Conservation (phyloP, 2,888 invertebrate genomes). For the Leuctra nigra region DNA sequence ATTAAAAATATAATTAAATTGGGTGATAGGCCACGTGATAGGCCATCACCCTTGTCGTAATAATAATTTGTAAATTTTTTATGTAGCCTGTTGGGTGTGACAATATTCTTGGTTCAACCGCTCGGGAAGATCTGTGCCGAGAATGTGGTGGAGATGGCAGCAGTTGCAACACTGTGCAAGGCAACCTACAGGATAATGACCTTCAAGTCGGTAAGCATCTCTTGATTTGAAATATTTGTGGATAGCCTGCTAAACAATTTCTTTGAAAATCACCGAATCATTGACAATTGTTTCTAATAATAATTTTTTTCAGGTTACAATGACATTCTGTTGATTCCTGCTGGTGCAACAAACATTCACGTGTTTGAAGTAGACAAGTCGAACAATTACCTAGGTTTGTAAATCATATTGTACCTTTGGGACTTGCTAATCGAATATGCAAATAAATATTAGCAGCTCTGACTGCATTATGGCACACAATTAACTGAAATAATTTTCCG, state of each 20-base stretch:
- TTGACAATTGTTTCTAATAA: too few relatives aligned
- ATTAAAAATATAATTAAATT: too few relatives aligned
- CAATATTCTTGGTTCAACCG: conserved; percentile 82
- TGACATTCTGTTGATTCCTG: conserved; percentile 83
- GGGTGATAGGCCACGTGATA: too few relatives aligned
- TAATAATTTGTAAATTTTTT: too few relatives aligned
- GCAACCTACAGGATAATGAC: conserved; percentile 63
- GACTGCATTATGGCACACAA: too few relatives aligned
- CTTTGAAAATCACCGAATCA: too few relatives aligned
- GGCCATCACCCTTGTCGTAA: too few relatives aligned
- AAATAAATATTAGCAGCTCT: neutral
- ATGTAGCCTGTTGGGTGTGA: conserved; percentile 95
- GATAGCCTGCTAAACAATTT: too few relatives aligned
- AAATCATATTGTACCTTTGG: neutral
- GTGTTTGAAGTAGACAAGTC: conserved; percentile 74
- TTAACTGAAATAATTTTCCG: too few relatives aligned
- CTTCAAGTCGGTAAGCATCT: conserved; percentile 64
- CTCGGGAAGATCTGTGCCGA: conserved; percentile 83
- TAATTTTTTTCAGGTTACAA: conserved; percentile 67
- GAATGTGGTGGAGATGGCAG: conserved; percentile 87
- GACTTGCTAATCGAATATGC: neutral
- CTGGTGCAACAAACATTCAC: conserved; percentile 84
- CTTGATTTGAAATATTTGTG: neutral
- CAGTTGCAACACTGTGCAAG: conserved; percentile 68
- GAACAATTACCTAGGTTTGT: conserved; percentile 80